phyloP scores from a whole-genome alignment of 2,113 vertebrate genomes.

The Cathartes aura region DNA sequence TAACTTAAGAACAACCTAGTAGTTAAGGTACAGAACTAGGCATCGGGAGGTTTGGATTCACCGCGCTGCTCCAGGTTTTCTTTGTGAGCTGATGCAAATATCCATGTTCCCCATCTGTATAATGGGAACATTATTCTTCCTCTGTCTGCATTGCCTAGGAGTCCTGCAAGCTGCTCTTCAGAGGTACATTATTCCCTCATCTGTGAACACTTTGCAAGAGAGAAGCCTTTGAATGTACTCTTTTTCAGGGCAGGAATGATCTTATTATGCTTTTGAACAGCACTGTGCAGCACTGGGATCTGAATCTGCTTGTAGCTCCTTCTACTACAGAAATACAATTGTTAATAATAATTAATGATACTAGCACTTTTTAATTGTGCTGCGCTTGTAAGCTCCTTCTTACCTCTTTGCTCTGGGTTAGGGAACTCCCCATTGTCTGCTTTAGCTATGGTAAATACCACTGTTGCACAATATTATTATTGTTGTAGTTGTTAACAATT shows the following conservation, averaged over 20 bases:
- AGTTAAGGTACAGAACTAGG: not conserved
- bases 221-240: not conserved
- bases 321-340: slow-evolving; percentile 7
- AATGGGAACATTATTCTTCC: slow-evolving; percentile 20
- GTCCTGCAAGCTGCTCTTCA: not conserved
- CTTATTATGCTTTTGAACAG: slow-evolving; percentile 11
- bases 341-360: slow-evolving; percentile 52
- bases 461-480: not conserved
- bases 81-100: not conserved
- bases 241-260: not conserved
- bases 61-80: not conserved
- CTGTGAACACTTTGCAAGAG: not conserved
- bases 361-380: slow-evolving; percentile 45
- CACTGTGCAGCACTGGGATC: not conserved
- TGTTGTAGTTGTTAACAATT: slow-evolving; percentile 7
- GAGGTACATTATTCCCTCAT: not conserved
- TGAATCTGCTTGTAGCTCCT: slow-evolving; percentile 13
- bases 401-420: not conserved
- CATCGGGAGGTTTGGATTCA: not conserved
- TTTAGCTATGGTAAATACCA: slow-evolving; percentile 16
- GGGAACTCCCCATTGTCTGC: slow-evolving; percentile 31
- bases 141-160: slow-evolving; percentile 1
- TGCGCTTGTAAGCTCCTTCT: not conserved
- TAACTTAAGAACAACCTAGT: not conserved
- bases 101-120: not conserved